Base-by-base conservation (phyloP, 1,140 invertebrate species). In the Aphelenchoides fujianensis region DNA sequence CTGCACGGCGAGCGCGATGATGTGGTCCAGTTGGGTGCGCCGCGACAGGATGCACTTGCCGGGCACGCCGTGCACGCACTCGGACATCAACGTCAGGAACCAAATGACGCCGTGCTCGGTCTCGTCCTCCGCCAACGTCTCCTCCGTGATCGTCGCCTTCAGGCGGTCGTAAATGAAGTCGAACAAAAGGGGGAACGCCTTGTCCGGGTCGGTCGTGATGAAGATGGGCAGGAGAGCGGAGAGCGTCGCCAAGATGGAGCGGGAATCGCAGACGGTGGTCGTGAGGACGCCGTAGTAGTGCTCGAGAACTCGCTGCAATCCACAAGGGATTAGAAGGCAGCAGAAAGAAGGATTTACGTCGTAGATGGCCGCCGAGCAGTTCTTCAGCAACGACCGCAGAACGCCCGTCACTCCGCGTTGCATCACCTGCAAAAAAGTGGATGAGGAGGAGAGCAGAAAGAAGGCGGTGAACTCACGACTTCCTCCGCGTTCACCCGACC, bases 271-370 rank as follows among this genome's bases (percentile, higher is more conserved):
- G 5, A 92, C 90, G 23, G 89, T 88, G 16, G 88, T 88, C 0
- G 88, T 89, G 0, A 91, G 88, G 85, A 92, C 94, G 3, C 86
- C 85, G 36, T 89, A 88, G 2, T 94, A 86, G 82, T 92, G 92
- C 66, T 89, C 87, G 12, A 93, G 79, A 0, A 91, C 91, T 69
- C 88, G 87, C 85, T 66, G 31, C 16, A 66, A 12, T 1, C 16
- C n/a, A 12, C 12, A 23, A 48, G 41, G 12, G 12, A 48, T 12
- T 48, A 12, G 41, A 12, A 23, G 12, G 23, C 12, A 23, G 12
- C 12, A 48, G 23, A 48, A 61, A n/a, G 36, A 36, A 41, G 31
- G 68, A 70, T 16, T 23, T 37, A 72, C 85, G 77, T 88, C 86
- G 82, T 88, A 90, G 79, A 91, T 89, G n/a, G 85, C 76, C 82